Percentiles rank a stretch among this genome's conserved stretches.
Conservation (phyloP, 1,140 invertebrate species). For the Heliconius melpomene region DNA sequence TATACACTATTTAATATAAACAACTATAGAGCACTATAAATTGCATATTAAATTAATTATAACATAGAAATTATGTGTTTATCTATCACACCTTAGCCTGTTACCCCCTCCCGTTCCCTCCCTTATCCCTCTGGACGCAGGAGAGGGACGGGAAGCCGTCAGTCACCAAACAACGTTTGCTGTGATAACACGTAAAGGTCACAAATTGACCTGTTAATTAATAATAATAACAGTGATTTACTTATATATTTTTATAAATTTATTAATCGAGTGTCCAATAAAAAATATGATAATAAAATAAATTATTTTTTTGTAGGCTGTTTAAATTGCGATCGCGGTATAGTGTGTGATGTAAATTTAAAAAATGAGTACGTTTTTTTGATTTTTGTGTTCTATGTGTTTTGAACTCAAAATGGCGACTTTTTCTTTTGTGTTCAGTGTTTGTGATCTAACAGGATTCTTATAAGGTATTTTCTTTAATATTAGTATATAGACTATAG, state of each 20-base stretch:
- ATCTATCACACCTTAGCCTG: constrained; percentile 30
- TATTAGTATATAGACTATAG: not conserved
- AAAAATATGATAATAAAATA: not conserved
- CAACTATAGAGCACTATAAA: not conserved
- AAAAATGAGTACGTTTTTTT: constrained; percentile 29
- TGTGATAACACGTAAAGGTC: constrained; percentile 42
- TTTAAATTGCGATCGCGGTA: not conserved
- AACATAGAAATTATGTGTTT: not conserved
- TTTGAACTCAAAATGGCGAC: constrained; percentile 23
- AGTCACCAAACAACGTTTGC: constrained; percentile 53
- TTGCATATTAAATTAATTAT: not conserved
- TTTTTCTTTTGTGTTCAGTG: constrained; percentile 11
- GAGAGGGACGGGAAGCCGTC: constrained; percentile 53
- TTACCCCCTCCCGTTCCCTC: constrained; percentile 48
- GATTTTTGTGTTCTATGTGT: constrained; percentile 16
- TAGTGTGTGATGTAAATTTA: constrained; percentile 6
- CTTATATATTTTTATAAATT: not conserved
- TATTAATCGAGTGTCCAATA: not conserved
- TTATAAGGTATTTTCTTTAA: constrained; percentile 55
- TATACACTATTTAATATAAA: not conserved
- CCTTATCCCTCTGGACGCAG: constrained; percentile 59
- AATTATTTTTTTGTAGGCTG: not conserved
- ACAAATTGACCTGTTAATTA: constrained; percentile 21
- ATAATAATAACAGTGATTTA: not conserved
- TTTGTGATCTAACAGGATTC: constrained; percentile 55